Evolutionary conservation across 2,888 invertebrate species (phyloP), one percentile per base, ranked within the genome.

Genomic region (Trisateles emortualis): DNA sequence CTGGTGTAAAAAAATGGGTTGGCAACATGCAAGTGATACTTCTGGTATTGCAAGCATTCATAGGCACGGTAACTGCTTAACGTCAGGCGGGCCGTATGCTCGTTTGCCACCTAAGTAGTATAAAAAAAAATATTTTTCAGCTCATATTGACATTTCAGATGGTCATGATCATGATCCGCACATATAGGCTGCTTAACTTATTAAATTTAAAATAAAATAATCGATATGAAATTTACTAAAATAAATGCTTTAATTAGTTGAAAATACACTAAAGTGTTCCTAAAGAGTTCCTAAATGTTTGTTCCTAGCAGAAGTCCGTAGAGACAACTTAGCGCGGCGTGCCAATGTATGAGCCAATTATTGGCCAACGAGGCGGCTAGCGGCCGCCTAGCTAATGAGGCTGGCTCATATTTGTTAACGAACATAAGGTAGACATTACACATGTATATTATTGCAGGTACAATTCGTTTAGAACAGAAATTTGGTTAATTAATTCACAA

Each of bases 401-500:
- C 39, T 22, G 24, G 22, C 39, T 22, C 39, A 22, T 22, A 39
- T 22, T 6, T 22, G 24, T 39, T 38, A 38, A 17, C 22, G 39
- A 39, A 39, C 39, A 22, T 11, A 22, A 22, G 32, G 40, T 44
- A 10, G 13, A 16, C 42, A 50, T 36, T 29, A 29, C 19, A 32
- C 33, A 33, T 48, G 40, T 40, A 40, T 35, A 35, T 42, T 54
- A 39, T 40, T 43, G 40, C 39, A 35, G 32, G 44, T 35, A 49
- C 30, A 29, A 44, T 33, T 33, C 19, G 14, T 30, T 42, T 29
- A 14, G 36, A 36, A 17, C n/a, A 9, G 10, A 2, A 10, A 19
- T 36, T 36, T n/a, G 17, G 8, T 36, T 19, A 19, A 19, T 36
- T 19, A 19, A n/a, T 36, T 11, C 3, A 9, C 17, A 6, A 10